Percentiles rank a stretch among this genome's conserved stretches.
phyloP scores from a whole-genome alignment of 2,888 invertebrate genomes.

The Dichetophora obliterata region DNA sequence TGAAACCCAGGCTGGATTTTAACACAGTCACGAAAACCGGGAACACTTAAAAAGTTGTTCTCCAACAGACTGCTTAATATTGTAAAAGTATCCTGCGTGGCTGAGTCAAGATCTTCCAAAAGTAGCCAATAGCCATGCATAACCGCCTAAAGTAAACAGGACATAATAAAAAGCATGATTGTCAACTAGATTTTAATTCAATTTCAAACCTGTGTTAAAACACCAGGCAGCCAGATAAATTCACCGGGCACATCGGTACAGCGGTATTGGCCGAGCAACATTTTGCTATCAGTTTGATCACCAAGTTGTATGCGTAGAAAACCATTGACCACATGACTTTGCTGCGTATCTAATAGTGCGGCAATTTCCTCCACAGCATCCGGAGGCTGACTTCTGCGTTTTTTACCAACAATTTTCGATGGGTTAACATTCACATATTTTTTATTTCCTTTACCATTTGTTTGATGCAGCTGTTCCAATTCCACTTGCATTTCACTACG shows the following conservation, averaged over 20 bases:
- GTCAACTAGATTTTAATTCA: not conserved
- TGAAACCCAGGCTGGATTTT: slow-evolving; percentile 89
- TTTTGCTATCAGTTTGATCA: slow-evolving; percentile 96
- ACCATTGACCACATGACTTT: slow-evolving; percentile 61
- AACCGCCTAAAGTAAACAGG: slow-evolving; percentile 73
- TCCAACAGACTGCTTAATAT: slow-evolving; percentile 88
- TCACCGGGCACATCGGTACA: slow-evolving; percentile 98
- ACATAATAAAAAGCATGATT: not conserved
- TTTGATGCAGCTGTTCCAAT: not conserved
- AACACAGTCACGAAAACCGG: slow-evolving; percentile 88
- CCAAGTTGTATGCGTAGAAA: slow-evolving; percentile 93
- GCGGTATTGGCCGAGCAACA: slow-evolving; percentile 83
- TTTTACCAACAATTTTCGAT: not conserved
- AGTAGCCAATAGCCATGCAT: slow-evolving; percentile 90
- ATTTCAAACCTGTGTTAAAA: slow-evolving; percentile 80
- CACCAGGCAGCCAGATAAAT: slow-evolving; percentile 97
- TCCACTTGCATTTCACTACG: slow-evolving; percentile 53
- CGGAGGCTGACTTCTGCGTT: not conserved
- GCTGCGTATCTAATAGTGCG: slow-evolving; percentile 31
- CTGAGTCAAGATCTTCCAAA: slow-evolving; percentile 95
- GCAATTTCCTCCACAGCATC: slow-evolving; percentile 45
- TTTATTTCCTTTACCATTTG: slow-evolving; percentile 28
- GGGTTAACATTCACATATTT: slow-evolving; percentile 32
- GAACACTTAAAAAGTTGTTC: slow-evolving; percentile 84
- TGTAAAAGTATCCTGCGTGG: slow-evolving; percentile 92